Evolutionary conservation across 2,797 vertebrate genomes (phyloP), one percentile per base, ranked within the genome.

Genomic region (Selene dorsalis): DNA sequence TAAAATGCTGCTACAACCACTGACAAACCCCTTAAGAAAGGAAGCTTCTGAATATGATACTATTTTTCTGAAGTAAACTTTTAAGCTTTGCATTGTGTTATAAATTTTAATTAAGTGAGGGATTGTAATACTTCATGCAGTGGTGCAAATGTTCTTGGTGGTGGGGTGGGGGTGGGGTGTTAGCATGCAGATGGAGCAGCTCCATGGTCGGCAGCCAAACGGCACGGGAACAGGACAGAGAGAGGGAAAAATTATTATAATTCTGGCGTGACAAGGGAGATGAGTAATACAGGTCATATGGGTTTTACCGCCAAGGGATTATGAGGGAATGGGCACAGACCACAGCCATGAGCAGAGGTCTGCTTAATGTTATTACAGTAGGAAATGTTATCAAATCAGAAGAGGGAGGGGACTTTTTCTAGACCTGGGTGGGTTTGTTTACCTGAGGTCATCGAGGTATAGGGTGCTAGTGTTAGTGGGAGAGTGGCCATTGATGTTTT

Each of bases 271-370:
- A 92, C 88, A 79, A 84, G 90, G 67, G 88, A 92, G 81, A 91
- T 85, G 90, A 92, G 91, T 89, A 92, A 92, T 91, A 88, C 91
- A 92, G 91, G 92, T 94, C 93, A 93, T 89, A 89, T 92, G 93
- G 91, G 93, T 91, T 91, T 93, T 93, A 93, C 87, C 30, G 82
- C 85, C 79, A 77, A 71, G 71, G 88, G 92, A 93, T 94, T 94
- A 94, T 58, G 77, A 84, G 82, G 77, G 83, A 84, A 80, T 56
- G 77, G 64, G 73, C 85, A 80, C 85, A 90, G 84, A 77, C 79
- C 70, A 87, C 78, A 81, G 80, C 66, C 79, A 73, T 20, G 81
- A 88, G 72, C 65, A 85, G 69, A 87, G 83, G 84, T 87, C 76
- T 81, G 84, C 84, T 85, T 82, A 84, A 88, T 86, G 77, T 90